Evolutionary conservation across 2,888 invertebrate species (phyloP), one percentile per base, ranked within the genome.

Genomic region (Limenitis camilla): DNA sequence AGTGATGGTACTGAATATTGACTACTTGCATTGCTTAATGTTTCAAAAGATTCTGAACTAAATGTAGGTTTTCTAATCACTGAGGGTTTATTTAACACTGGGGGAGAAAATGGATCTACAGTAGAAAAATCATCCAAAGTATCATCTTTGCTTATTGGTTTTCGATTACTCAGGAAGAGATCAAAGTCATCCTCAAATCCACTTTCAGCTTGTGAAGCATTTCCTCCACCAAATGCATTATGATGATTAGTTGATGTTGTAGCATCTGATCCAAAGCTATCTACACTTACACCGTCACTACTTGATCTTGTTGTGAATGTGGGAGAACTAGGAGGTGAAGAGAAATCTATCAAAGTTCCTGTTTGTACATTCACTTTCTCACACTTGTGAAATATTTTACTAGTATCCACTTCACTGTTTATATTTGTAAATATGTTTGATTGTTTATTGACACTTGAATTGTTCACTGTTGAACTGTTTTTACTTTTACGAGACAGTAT

Each of bases 171-270:
- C 5, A 91, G 84, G 65, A 91, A 91, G 41, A 91, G 84, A 70
- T 94, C 93, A 72, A 93, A 94, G 72, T 95, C 94, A 81, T 94
- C 95, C 75, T 95, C 95, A 71, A 95, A 95, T 4, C 94, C 93
- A 77, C 93, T 93, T 71, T 93, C 93, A 40, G 92, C 91, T 69
- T 92, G 92, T 5, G 93, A 93, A 6, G 90, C 90, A 67, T 90
- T 92, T 10, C 92, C 91, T 65, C 90, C 91, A 61, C 86, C 88
- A 38, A 87, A 78, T 28, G 81, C 74, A 55, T 84, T 82, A 48
- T 88, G 89, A 61, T 90, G 89, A 46, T 83, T 87, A 5, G 86
- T 88, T 33, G 87, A 86, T 6, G 85, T 81, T 58, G 92, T 92
- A 33, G 92, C 91, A 74, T 93, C 93, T 8, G 93, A 93, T 50